Evolutionary conservation across 2,797 vertebrate genomes (phyloP), one percentile per base, ranked within the genome.

Genomic region (Apogon hyalosoma): DNA sequence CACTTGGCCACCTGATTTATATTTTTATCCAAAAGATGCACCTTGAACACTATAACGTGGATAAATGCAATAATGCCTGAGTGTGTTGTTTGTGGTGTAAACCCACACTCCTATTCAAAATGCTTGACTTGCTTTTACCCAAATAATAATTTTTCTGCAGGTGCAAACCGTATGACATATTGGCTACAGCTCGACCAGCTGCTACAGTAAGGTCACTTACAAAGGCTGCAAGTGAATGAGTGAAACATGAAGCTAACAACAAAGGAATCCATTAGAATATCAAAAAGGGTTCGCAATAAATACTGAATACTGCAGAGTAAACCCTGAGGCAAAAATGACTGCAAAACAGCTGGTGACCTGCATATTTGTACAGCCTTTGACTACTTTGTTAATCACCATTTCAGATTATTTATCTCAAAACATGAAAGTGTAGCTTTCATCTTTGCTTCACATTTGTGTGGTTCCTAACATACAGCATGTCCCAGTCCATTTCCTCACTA

Each of bases 371-470:
- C 52, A 42, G 53, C 63, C 48, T n/a, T 33, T 33, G 46, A 70
- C 74, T 31, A 11, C 55, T 60, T 33, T 43, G 54, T 63, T 79
- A 70, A 70, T 83, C 45, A 66, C 80, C 49, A 55, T 43, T 67
- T 67, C 40, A 63, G 46, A 65, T 70, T 49, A 72, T 79, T 79
- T 51, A 55, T 77, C 70, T 67, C 42, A 73, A 83, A 56, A 64
- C 74, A 38, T 15, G 14, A 72, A 83, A 82, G 54, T 24, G 48
- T 47, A 54, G 40, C 77, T 82, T 84, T 85, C 58, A 79, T 88
- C 78, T 76, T 43, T 2, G 2, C 55, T 61, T 43, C 46, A 36
- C 14, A 39, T 21, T 48, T 46, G 58, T 46, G 21, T 38, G 7
- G 14, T 52, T 77, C 67, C 52, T 38, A 19, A 63, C 31, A 63